A percentile compares a stretch with the other conserved stretches of the same genome.
phyloP scores from a whole-genome alignment of 2,113 vertebrate species.

The Paramisgurnus dabryanus region DNA sequence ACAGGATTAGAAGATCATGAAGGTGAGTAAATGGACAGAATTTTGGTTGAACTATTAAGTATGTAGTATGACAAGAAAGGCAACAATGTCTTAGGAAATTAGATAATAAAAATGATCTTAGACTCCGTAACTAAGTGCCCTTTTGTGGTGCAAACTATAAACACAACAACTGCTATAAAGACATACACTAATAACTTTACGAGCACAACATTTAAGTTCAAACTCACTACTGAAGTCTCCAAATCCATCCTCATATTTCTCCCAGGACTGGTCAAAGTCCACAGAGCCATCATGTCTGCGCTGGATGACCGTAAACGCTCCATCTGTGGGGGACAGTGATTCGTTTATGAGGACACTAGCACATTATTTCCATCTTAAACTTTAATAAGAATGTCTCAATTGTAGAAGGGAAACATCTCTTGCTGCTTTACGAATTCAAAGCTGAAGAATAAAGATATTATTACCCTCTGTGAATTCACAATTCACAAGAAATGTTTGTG shows the following conservation, averaged over 20 bases:
- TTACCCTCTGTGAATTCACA: conserved; percentile 84
- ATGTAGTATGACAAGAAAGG: too few species aligned
- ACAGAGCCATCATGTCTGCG: conserved; percentile 80
- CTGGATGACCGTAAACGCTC: conserved; percentile 84
- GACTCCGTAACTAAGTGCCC: neutral
- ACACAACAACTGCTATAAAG: neutral
- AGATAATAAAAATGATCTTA: neutral
- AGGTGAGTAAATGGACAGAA: too few species aligned
- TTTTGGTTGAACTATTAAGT: too few species aligned
- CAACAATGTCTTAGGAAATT: too few species aligned
- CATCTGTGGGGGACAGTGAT: conserved; percentile 64
- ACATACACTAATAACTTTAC: neutral
- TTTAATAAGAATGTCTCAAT: neutral
- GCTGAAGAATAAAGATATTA: conserved; percentile 15
- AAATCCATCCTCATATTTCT: conserved; percentile 84
- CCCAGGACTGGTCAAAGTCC: conserved; percentile 89
- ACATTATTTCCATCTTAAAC: neutral
- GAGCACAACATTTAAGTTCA: conserved; percentile 26
- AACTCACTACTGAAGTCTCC: conserved; percentile 82
- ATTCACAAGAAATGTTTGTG: conserved; percentile 79
- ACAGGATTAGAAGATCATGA: too few species aligned
- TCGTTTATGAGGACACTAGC: neutral
- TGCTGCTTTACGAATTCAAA: neutral
- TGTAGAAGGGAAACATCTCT: neutral
- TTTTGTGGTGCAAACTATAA: conserved; percentile 11